Percentiles rank a stretch among this genome's conserved stretches.
phyloP scores from a whole-genome alignment of 2,888 invertebrate species.

The Tholera decimalis region DNA sequence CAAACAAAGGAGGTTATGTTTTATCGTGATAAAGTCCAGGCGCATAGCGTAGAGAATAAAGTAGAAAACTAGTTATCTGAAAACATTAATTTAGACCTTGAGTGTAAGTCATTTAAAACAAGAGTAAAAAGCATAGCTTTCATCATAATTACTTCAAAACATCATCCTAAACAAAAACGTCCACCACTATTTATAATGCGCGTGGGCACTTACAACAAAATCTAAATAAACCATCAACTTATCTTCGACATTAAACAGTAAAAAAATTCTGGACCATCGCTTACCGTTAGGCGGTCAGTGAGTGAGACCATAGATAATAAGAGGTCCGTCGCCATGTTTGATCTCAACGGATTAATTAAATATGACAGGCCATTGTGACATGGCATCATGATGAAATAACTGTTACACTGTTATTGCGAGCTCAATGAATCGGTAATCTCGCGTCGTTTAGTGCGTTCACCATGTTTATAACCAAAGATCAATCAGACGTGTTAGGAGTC shows the following conservation, averaged over 20 bases:
- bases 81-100: no score
- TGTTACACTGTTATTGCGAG: slow-evolving; percentile 50
- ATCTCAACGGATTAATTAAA: slow-evolving; percentile 75
- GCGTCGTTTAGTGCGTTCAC: slow-evolving; percentile 45
- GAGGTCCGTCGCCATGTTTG: slow-evolving; percentile 60
- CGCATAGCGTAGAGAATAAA: no score
- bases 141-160: background rate
- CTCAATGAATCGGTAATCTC: slow-evolving; percentile 52
- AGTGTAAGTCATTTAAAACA: no score
- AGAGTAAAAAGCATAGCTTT: background rate
- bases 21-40: no score
- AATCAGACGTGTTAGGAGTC: slow-evolving; percentile 51
- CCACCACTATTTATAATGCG: slow-evolving; percentile 42
- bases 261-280: slow-evolving; percentile 76
- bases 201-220: slow-evolving; percentile 56
- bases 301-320: slow-evolving; percentile 66
- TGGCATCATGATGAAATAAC: slow-evolving; percentile 50
- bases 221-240: slow-evolving; percentile 74
- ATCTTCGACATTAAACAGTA: slow-evolving; percentile 79
- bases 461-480: slow-evolving; percentile 49
- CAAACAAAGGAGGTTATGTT: no score
- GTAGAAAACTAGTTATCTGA: no score
- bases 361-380: slow-evolving; percentile 75
- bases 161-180: slow-evolving; percentile 36
- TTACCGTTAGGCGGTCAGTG: slow-evolving; percentile 77